phyloP scores from a whole-genome alignment of 1,140 invertebrate genomes.

The Penaeus japonicus region DNA sequence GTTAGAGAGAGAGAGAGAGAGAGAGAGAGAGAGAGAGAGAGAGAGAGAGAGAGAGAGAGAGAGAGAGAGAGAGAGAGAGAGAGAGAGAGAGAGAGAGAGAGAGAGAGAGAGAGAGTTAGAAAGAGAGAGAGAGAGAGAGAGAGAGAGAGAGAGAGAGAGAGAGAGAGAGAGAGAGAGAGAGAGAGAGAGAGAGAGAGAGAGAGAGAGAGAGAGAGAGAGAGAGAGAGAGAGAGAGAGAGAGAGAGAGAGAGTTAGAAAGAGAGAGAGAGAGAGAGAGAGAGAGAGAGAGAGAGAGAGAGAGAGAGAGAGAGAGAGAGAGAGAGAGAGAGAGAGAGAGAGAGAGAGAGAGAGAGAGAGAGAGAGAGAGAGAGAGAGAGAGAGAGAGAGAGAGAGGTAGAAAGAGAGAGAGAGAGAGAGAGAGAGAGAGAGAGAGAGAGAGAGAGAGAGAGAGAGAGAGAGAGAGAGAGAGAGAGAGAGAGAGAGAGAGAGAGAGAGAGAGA shows the following conservation, averaged over 20 bases:
- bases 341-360: not conserved
- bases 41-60: not conserved
- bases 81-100: not conserved
- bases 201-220: not conserved
- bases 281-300: too few relatives aligned
- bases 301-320: too few relatives aligned
- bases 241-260: too few relatives aligned
- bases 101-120: slow-evolving; percentile 1
- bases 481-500: slow-evolving; percentile 1
- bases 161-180: not conserved
- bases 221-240: too few relatives aligned
- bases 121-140: not conserved
- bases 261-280: too few relatives aligned
- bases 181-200: not conserved
- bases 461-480: not conserved
- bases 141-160: not conserved
- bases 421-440: not conserved
- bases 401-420: not conserved
- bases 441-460: not conserved
- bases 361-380: not conserved
- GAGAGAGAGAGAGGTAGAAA: not conserved
- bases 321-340: too few relatives aligned
- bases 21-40: not conserved
- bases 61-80: not conserved
- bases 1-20: not conserved